Conservation (phyloP, 30 jellyfish, hydroid and myxozoan species). For the Hydra vulgaris region DNA sequence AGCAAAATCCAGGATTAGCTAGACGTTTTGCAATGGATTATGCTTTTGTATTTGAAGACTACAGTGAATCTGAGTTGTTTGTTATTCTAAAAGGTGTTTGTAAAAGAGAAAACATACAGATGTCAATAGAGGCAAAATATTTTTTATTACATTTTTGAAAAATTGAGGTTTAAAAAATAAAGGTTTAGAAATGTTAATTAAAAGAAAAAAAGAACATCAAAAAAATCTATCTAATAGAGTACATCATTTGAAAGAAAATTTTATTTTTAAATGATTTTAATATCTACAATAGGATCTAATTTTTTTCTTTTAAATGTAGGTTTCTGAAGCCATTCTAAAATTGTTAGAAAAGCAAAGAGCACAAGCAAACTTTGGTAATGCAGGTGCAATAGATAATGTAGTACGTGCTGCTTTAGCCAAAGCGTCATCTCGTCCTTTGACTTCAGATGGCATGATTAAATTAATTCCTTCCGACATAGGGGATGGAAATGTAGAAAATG, state of each 20-base stretch:
- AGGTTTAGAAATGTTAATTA: too few relatives aligned
- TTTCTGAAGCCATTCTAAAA: neutral
- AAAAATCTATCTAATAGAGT: too few relatives aligned
- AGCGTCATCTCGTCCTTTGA: constrained; percentile 18
- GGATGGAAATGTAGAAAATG: neutral
- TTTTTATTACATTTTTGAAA: neutral
- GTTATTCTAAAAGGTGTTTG: neutral
- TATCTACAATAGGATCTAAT: too few relatives aligned
- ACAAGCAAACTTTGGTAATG: constrained; percentile 12
- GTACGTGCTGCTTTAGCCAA: constrained; percentile 15
- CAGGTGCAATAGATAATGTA: neutral
- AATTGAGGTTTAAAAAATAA: too few relatives aligned
- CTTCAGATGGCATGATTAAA: neutral
- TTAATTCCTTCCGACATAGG: constrained; percentile 2
- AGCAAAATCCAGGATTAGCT: constrained; percentile 24
- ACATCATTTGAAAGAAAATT: too few relatives aligned
- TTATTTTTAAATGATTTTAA: too few relatives aligned
- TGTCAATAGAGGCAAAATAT: constrained; percentile 1
- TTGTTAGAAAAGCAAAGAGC: constrained; percentile 10
- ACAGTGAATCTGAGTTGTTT: neutral
- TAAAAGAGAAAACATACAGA: constrained; percentile 3
- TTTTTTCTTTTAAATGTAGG: neutral
- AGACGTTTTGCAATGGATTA: constrained; percentile 13
- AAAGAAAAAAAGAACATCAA: too few relatives aligned
- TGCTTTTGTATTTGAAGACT: constrained; percentile 15